These are phyloP conservation scores for Oryzias melastigma DNA, from an alignment of 2,113 vertebrate genomes.

Conservation along the genomic window DNA sequence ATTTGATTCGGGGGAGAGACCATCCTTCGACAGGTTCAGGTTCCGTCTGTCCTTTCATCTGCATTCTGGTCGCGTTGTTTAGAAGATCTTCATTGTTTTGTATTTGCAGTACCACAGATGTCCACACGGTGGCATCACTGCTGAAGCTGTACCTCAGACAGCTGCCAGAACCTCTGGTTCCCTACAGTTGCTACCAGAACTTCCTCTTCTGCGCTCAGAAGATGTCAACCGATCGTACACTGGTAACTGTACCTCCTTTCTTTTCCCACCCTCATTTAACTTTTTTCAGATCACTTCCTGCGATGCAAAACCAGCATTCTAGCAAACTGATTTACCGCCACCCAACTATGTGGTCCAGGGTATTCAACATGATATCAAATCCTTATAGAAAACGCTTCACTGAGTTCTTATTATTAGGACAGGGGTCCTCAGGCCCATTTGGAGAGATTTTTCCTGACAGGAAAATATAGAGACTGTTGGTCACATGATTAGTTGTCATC, in stretches of 20 bases:
- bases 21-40: constrained; percentile 75
- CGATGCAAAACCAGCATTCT: no score
- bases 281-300: no score
- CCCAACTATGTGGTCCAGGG: no score
- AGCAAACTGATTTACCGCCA: no score
- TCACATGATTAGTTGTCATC: no score
- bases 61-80: neutral
- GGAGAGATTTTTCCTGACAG: no score
- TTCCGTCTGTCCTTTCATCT: neutral
- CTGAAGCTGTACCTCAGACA: constrained; percentile 81
- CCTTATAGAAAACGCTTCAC: no score
- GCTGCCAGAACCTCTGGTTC: constrained; percentile 80
- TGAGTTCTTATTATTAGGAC: no score
- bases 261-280: no score
- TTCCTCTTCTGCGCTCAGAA: constrained; percentile 74
- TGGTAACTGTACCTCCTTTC: constrained; percentile 42
- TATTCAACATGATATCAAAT: no score
- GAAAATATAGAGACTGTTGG: no score
- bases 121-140: constrained; percentile 81
- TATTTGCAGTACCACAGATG: constrained; percentile 74
- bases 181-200: constrained; percentile 73
- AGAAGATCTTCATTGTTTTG: neutral
- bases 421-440: no score
- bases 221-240: constrained; percentile 54
- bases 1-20: constrained; percentile 78